Evolutionary conservation across 2,113 vertebrate genomes (phyloP).

Genomic region (Emydocephalus ijimae): DNA sequence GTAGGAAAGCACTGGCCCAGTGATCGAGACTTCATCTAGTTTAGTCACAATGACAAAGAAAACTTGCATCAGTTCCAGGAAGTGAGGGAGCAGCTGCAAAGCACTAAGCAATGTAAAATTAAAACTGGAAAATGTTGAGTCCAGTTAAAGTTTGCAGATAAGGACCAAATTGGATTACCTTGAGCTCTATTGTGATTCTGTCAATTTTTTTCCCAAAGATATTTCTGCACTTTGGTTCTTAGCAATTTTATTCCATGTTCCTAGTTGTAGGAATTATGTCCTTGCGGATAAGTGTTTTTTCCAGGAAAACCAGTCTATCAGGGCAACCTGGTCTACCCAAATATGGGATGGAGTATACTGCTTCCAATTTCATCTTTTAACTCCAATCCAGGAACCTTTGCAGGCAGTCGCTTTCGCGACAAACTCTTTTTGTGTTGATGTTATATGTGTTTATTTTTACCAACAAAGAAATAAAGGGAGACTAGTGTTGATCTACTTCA

Average conservation of each 20-base stretch:
- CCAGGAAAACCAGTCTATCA: no score
- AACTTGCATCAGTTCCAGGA: not conserved
- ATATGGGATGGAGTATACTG: no score
- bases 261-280: not conserved
- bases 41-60: not conserved
- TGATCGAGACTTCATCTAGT: not conserved
- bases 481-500: no score
- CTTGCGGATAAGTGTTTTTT: not conserved
- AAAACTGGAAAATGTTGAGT: not conserved
- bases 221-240: not conserved
- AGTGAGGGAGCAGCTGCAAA: not conserved
- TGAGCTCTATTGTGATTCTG: not conserved
- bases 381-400: no score
- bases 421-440: no score
- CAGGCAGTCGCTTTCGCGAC: no score
- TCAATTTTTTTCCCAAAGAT: not conserved
- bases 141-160: not conserved
- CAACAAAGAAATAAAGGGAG: no score
- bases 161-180: not conserved
- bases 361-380: no score
- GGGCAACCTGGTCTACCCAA: no score
- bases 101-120: not conserved
- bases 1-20: not conserved
- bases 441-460: no score
- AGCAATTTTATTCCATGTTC: no score